Evolutionary conservation across 2,888 invertebrate species (phyloP).

Genomic region (Graphium colonna): DNA sequence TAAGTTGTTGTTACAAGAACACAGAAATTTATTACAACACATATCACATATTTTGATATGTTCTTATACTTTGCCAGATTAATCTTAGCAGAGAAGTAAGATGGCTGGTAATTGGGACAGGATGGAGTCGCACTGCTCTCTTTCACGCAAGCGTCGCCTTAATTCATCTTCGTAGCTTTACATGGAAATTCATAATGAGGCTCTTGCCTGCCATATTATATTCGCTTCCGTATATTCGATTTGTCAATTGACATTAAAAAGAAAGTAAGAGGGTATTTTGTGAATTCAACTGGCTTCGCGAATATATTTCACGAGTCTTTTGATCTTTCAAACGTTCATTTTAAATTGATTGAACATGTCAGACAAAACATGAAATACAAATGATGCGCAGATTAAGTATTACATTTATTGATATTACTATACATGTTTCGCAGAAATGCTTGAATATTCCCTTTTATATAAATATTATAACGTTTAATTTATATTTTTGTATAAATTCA

Average conservation of each 20-base stretch:
- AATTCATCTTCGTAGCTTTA: background rate
- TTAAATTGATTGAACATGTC: too few species aligned
- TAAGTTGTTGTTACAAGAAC: too few species aligned
- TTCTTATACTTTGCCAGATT: slow-evolving; percentile 20
- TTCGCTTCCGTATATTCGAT: background rate
- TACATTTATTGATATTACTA: too few species aligned
- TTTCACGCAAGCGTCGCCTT: slow-evolving; percentile 1
- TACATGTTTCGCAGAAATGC: too few species aligned
- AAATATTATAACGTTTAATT: too few species aligned
- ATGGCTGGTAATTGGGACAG: slow-evolving; percentile 21
- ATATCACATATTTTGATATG: slow-evolving; percentile 37
- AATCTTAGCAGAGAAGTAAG: slow-evolving; percentile 14
- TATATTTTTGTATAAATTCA: too few species aligned
- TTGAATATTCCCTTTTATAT: too few species aligned
- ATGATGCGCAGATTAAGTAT: too few species aligned
- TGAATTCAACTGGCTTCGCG: background rate
- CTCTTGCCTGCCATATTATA: background rate
- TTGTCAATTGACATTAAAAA: background rate
- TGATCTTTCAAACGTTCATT: background rate
- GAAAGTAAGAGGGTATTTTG: background rate
- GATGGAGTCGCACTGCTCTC: background rate
- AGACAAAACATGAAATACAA: too few species aligned
- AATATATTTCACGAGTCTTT: background rate
- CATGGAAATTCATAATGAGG: background rate
- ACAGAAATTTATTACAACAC: slow-evolving; percentile 42